These are phyloP conservation scores for Phorcus lineatus DNA, from an alignment of 2,888 invertebrate species.

Conservation along the genomic window DNA sequence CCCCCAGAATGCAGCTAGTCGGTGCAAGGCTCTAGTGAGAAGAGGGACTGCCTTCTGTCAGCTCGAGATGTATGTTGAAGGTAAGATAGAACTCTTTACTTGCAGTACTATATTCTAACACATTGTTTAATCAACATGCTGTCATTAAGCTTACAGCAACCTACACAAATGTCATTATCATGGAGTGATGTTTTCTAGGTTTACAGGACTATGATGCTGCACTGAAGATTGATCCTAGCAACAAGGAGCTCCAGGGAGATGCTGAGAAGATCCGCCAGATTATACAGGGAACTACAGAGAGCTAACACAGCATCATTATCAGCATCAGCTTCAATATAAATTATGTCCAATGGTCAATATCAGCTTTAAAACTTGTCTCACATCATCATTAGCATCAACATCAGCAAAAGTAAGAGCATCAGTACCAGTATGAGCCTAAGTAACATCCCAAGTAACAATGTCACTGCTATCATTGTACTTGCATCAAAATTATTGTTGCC, in stretches of 20 bases:
- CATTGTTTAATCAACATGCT: too few species aligned
- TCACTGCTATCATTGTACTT: too few species aligned
- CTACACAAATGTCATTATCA: not conserved
- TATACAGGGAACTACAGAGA: constrained; percentile 59
- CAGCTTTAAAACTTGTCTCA: too few species aligned
- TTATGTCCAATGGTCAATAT: too few species aligned
- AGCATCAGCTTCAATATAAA: too few species aligned
- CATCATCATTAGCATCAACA: too few species aligned
- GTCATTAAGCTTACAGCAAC: too few species aligned
- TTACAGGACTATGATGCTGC: constrained; percentile 86
- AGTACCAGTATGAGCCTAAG: too few species aligned
- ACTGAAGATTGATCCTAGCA: constrained; percentile 81
- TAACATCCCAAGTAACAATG: too few species aligned
- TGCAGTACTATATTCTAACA: too few species aligned
- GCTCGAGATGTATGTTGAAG: constrained; percentile 82
- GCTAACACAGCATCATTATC: not conserved
- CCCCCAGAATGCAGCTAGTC: constrained; percentile 82
- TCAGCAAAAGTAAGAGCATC: too few species aligned
- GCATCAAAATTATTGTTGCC: too few species aligned
- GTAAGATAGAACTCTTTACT: constrained; percentile 45
- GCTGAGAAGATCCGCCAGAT: constrained; percentile 75
- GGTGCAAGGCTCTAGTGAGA: constrained; percentile 85
- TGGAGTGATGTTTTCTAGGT: constrained; percentile 57
- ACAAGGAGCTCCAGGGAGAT: constrained; percentile 81
- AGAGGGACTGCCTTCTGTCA: constrained; percentile 85